A percentile compares a stretch with the other conserved stretches of the same genome.
These are phyloP conservation scores for Myathropa florea DNA, from an alignment of 2,888 invertebrate genomes.

Conservation along the genomic window DNA sequence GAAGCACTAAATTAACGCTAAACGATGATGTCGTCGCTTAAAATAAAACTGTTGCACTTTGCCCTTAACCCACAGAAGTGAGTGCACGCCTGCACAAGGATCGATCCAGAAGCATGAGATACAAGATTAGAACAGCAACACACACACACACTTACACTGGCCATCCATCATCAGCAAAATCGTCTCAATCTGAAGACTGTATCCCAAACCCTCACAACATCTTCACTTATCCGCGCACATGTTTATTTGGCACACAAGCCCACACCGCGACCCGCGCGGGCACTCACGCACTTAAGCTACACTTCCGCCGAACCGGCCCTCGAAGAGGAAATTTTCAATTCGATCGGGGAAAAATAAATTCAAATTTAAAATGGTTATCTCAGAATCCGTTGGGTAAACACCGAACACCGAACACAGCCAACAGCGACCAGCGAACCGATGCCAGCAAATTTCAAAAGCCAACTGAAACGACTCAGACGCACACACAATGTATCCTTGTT, in stretches of 20 bases:
- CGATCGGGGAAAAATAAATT: slow-evolving; percentile 24
- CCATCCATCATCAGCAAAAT: slow-evolving; percentile 32
- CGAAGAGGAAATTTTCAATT: slow-evolving; percentile 21
- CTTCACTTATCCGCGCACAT: background rate
- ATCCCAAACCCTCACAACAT: slow-evolving; percentile 31
- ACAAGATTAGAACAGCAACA: background rate
- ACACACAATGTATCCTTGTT: slow-evolving; percentile 20
- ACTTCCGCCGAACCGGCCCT: slow-evolving; percentile 41
- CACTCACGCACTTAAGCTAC: slow-evolving; percentile 33
- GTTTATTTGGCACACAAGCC: background rate
- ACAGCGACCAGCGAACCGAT: slow-evolving; percentile 45
- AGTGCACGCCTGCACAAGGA: background rate
- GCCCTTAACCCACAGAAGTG: slow-evolving; percentile 32
- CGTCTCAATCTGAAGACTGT: slow-evolving; percentile 33
- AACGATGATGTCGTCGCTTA: background rate
- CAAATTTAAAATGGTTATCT: background rate
- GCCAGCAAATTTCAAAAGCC: slow-evolving; percentile 23
- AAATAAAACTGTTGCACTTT: slow-evolving; percentile 33
- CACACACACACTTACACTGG: slow-evolving; percentile 41
- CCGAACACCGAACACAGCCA: no score
- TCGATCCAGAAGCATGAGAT: background rate
- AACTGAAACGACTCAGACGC: slow-evolving; percentile 28
- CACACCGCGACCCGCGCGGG: slow-evolving; percentile 4
- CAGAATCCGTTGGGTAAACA: background rate
- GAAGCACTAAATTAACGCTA: slow-evolving; percentile 7